These are phyloP conservation scores for Brachymystax lenok DNA, from an alignment of 2,797 vertebrate species.

Conservation along the genomic window DNA sequence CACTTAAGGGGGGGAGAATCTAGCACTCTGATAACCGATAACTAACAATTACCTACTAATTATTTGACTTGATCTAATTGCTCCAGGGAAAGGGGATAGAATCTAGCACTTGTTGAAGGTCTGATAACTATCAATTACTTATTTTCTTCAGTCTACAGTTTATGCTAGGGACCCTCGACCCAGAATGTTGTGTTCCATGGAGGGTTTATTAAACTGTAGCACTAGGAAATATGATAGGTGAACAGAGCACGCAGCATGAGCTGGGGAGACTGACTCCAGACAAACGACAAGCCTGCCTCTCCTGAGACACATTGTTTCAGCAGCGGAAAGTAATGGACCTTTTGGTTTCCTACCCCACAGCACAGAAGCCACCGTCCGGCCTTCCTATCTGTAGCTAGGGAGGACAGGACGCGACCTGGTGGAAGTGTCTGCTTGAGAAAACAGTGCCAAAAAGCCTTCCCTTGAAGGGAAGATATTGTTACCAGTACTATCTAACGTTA, in stretches of 20 bases:
- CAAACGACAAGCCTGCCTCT: conserved; percentile 18
- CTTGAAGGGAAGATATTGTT: background rate
- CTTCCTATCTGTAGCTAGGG: background rate
- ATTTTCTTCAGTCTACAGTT: background rate
- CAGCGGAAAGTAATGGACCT: conserved; percentile 34
- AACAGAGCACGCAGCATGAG: background rate
- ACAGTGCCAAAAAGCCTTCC: conserved; percentile 14
- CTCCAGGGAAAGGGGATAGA: background rate
- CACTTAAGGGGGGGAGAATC: background rate
- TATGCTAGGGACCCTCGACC: background rate
- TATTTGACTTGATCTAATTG: background rate
- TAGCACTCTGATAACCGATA: background rate
- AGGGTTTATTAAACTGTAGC: background rate
- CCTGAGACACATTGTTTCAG: conserved; percentile 39
- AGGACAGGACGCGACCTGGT: conserved; percentile 14
- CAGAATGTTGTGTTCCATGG: background rate
- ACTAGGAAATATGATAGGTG: background rate
- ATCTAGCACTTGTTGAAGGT: background rate
- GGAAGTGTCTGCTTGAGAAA: conserved; percentile 28
- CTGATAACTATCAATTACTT: background rate
- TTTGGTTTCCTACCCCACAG: conserved; percentile 30
- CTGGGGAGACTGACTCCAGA: background rate
- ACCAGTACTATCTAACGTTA: background rate
- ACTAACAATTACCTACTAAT: background rate
- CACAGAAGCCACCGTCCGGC: background rate